These are phyloP conservation scores for Jordanella pulchra DNA, from an alignment of 2,797 vertebrate genomes.

Conservation along the genomic window DNA sequence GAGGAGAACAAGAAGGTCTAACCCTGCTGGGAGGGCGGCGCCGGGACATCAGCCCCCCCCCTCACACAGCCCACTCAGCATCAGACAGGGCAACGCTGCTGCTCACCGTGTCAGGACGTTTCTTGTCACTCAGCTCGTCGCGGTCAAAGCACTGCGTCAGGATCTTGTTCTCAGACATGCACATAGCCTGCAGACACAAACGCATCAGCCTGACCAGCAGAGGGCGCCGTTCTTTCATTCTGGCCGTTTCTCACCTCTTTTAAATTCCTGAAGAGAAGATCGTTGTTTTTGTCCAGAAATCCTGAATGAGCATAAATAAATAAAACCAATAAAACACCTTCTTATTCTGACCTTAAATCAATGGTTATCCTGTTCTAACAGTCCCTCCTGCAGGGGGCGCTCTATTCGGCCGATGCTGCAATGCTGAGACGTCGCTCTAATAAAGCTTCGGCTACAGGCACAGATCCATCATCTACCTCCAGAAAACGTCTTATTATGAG, in stretches of 20 bases:
- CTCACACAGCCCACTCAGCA: slow-evolving; percentile 46
- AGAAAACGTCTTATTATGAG: no score
- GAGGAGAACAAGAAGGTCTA: background rate
- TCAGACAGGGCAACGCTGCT: slow-evolving; percentile 45
- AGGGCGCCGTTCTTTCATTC: background rate
- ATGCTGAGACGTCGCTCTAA: no score
- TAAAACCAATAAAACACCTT: no score
- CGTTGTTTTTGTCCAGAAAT: slow-evolving; percentile 99
- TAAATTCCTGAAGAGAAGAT: slow-evolving; percentile 96
- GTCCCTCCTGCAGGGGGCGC: no score
- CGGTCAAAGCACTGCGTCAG: slow-evolving; percentile 91
- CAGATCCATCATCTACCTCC: no score
- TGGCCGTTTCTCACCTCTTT: slow-evolving; percentile 88
- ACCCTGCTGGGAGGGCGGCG: no score
- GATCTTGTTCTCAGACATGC: slow-evolving; percentile 93
- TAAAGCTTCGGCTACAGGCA: no score
- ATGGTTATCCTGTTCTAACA: background rate
- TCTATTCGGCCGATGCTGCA: no score
- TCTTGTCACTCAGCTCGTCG: slow-evolving; percentile 94
- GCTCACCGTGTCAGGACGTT: slow-evolving; percentile 93
- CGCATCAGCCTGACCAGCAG: background rate
- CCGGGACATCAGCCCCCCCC: no score
- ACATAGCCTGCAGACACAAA: slow-evolving; percentile 86
- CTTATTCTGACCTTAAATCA: background rate
- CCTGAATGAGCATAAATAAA: slow-evolving; percentile 72